Base-by-base conservation (phyloP, 2,797 vertebrate species). In the Eremophila alpestris region DNA sequence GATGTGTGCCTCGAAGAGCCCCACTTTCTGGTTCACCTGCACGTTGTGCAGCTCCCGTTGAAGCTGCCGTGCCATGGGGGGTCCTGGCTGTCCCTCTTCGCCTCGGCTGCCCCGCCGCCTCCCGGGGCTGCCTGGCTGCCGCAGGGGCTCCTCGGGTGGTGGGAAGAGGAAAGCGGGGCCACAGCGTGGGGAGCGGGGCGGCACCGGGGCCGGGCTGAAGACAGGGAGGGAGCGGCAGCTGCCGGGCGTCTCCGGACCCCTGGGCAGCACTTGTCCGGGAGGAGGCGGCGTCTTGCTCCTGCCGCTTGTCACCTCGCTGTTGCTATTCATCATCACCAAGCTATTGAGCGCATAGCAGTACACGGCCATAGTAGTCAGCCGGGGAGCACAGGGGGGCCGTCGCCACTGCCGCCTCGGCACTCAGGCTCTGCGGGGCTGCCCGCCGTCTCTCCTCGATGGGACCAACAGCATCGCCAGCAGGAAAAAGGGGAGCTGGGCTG, bases 1-100 rank as follows among this genome's bases (percentile, higher is more conserved):
- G 96, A 99, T 99, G 82, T 99, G 99, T 3, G 99, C 98, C 97
- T 99, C 99, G 15, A 99, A 99, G 81, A 99, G 98, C 88, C 97
- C 99, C 95, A 99, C 99, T 96, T 98, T 98, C 96, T 98, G 98
- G 89, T 97, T 98, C 96, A 99, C 99, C 97, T 99, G 99, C 40
- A 99, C 99, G 18, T 99, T 98, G 96, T 99, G 99, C 94, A 99
- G 97, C 97, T 99, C 99, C 69, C 98, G 96, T 13, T 97, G 97
- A 70, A 97, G 95, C 16, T 95, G 91, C 60, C 95, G 90, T 13
- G 96, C 73, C 13, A 92, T 81, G 13, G 86, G 36, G 7, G 80
- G 26, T 15, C 80, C 90, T 2, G 80, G 83, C 40, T 86, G 94
- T 19, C 55, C 80, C 60, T 91, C 96, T 6, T 93, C 91, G 1